Conservation (phyloP, 2,113 vertebrate genomes). For the Morone saxatilis region DNA sequence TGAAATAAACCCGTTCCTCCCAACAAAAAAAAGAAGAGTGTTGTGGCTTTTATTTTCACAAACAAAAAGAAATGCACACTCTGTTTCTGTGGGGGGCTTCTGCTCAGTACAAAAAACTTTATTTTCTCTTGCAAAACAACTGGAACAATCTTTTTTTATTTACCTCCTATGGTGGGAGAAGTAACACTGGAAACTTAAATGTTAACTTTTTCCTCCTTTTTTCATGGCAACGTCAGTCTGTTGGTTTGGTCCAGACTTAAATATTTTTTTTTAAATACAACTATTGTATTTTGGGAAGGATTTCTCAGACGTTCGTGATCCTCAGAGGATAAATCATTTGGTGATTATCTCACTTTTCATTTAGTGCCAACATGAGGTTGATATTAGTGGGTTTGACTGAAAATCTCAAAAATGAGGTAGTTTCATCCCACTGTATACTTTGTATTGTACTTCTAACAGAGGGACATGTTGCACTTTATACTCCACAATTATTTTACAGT, state of each 20-base stretch:
- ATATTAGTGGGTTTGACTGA: neutral
- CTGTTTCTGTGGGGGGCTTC: neutral
- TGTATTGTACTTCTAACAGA: neutral
- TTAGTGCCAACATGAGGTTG: neutral
- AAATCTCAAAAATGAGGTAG: neutral
- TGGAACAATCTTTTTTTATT: neutral
- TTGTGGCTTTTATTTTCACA: constrained; percentile 27
- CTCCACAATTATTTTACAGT: neutral
- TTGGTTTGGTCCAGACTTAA: neutral
- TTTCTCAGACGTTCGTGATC: neutral
- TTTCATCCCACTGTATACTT: neutral
- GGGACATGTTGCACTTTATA: too few species aligned
- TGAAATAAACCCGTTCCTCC: constrained; percentile 68
- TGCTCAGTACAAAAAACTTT: neutral
- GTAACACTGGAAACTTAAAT: neutral
- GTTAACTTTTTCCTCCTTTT: neutral
- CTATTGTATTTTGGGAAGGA: neutral
- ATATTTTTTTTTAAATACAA: too few species aligned
- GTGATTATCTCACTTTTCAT: neutral
- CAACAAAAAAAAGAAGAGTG: neutral
- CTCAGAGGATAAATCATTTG: neutral
- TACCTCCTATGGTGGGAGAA: neutral
- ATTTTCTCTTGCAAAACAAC: neutral
- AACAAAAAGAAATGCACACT: neutral
- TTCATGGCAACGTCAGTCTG: neutral